phyloP scores from a whole-genome alignment of 2,113 vertebrate species.

The Aplodontia rufa region DNA sequence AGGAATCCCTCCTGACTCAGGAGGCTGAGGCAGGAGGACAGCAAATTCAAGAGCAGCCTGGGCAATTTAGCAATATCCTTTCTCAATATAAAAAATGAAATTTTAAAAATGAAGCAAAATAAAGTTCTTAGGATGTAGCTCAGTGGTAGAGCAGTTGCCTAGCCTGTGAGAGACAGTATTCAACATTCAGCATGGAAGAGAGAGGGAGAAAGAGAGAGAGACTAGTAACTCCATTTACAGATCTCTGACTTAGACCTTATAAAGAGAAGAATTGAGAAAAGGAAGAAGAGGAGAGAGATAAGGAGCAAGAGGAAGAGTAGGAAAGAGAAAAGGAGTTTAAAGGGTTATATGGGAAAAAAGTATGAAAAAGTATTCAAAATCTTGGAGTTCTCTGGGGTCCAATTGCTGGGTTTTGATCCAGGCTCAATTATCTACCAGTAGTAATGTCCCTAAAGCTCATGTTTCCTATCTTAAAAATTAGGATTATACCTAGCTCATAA shows the following conservation, averaged over 20 bases:
- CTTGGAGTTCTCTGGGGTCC: not conserved
- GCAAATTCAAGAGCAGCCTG: not conserved
- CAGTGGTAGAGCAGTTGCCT: not conserved
- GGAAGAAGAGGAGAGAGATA: not conserved
- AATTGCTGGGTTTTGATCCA: not conserved
- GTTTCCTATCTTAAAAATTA: not conserved
- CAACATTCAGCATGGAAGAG: not conserved
- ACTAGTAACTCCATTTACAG: not conserved
- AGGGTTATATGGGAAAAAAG: conserved; percentile 25
- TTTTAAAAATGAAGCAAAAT: too few relatives aligned
- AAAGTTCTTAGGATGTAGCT: not conserved
- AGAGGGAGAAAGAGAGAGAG: not conserved
- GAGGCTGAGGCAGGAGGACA: not conserved
- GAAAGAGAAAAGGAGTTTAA: not conserved
- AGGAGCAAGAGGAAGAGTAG: not conserved
- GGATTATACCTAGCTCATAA: not conserved
- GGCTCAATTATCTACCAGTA: not conserved
- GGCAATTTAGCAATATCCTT: too few relatives aligned
- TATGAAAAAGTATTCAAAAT: not conserved
- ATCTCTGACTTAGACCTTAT: not conserved
- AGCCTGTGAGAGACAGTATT: not conserved
- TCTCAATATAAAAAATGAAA: too few relatives aligned
- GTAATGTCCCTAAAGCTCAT: not conserved
- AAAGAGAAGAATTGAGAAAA: not conserved
- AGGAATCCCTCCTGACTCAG: not conserved